phyloP scores from a whole-genome alignment of 2,113 vertebrate genomes.

The Hylia prasina region DNA sequence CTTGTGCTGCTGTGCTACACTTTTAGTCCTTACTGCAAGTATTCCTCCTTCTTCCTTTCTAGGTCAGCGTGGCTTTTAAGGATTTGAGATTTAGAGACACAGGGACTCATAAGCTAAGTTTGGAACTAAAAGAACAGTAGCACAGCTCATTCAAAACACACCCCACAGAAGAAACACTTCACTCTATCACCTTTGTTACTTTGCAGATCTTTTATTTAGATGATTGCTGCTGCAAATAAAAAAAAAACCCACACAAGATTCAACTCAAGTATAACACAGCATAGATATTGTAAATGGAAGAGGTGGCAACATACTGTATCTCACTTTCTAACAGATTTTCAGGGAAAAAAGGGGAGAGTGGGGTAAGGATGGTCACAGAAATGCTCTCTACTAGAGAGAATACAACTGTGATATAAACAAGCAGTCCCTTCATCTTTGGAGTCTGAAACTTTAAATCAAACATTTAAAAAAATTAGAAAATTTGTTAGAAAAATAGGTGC shows the following conservation, averaged over 20 bases:
- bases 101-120: background rate
- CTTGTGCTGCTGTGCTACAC: background rate
- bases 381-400: conserved; percentile 45
- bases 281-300: background rate
- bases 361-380: conserved; percentile 14
- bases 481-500: conserved; percentile 62
- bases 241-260: conserved; percentile 4
- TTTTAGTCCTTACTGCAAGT: background rate
- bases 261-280: conserved; percentile 35
- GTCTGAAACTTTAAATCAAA: conserved; percentile 47
- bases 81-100: background rate
- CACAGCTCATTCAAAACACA: background rate
- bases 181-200: background rate
- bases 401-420: conserved; percentile 19
- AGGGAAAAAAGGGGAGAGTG: background rate
- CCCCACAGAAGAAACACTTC: background rate
- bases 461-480: conserved; percentile 51
- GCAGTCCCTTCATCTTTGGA: conserved; percentile 55
- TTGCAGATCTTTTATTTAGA: conserved; percentile 63
- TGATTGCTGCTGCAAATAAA: conserved; percentile 27
- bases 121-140: background rate
- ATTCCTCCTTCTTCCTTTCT: background rate
- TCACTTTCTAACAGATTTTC: conserved; percentile 2
- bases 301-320: background rate
- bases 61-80: background rate